A percentile compares a stretch with the other conserved stretches of the same genome.
Evolutionary conservation across 2,888 invertebrate species (phyloP).

Genomic region (Euproctis similis): DNA sequence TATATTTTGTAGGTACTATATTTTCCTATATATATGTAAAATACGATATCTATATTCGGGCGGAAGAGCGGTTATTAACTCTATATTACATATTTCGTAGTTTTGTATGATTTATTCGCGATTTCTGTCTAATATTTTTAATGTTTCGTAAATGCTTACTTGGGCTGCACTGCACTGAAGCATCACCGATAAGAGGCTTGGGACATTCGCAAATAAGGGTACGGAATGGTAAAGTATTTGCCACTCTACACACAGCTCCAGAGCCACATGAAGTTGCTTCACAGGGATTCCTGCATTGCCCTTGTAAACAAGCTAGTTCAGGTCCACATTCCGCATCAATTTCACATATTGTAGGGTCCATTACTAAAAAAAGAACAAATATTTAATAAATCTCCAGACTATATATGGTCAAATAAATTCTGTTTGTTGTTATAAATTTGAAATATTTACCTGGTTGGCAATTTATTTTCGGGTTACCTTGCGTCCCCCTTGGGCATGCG

Average conservation of each 20-base stretch:
- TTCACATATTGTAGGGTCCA: constrained; percentile 79
- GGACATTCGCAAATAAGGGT: constrained; percentile 92
- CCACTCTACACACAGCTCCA: constrained; percentile 88
- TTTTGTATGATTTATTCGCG: too few species aligned
- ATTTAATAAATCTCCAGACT: background rate
- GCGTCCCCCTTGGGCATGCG: constrained; percentile 87
- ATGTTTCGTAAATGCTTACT: too few species aligned
- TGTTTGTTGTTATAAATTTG: background rate
- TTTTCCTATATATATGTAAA: too few species aligned
- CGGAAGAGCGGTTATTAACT: too few species aligned
- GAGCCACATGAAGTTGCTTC: constrained; percentile 85
- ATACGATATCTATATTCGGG: too few species aligned
- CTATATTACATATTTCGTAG: too few species aligned
- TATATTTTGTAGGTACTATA: too few species aligned
- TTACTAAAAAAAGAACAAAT: constrained; percentile 37
- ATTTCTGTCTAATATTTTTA: too few species aligned
- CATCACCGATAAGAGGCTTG: constrained; percentile 88
- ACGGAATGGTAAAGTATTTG: constrained; percentile 89
- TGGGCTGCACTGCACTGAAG: constrained; percentile 86
- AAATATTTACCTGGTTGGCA: constrained; percentile 75
- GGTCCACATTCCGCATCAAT: constrained; percentile 91
- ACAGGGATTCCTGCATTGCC: constrained; percentile 88
- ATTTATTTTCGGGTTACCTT: constrained; percentile 83
- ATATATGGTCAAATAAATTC: background rate
- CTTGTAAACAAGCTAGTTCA: constrained; percentile 87